Evolutionary conservation across 2,113 vertebrate genomes (phyloP).

Genomic region (Grammomys surdaster): DNA sequence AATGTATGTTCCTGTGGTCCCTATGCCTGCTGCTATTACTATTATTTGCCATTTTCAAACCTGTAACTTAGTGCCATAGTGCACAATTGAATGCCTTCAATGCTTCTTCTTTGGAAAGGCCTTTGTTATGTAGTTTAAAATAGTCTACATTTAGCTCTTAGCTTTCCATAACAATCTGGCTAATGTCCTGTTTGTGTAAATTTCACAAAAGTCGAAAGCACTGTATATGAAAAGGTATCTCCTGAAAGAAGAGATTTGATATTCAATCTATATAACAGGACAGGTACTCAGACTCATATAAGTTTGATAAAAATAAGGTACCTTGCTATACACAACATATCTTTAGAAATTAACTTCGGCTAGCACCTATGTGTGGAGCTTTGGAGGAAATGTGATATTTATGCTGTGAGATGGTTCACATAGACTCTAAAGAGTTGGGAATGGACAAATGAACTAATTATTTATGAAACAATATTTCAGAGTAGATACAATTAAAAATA

Average conservation of each 20-base stretch:
- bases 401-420: background rate
- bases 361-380: background rate
- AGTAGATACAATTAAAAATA: background rate
- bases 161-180: background rate
- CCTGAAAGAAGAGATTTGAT: slow-evolving; percentile 20
- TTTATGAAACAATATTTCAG: background rate
- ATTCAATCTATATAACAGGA: background rate
- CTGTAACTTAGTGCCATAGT: background rate
- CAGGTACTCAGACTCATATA: background rate
- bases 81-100: background rate
- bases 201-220: background rate
- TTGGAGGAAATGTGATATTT: background rate
- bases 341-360: slow-evolving; percentile 1
- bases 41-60: slow-evolving; percentile 13
- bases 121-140: background rate
- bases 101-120: background rate
- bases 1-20: background rate
- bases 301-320: slow-evolving; percentile 35
- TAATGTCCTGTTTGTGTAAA: background rate
- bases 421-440: background rate
- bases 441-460: background rate
- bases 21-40: background rate
- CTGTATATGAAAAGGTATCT: slow-evolving; percentile 1
- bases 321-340: background rate
- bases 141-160: background rate